Evolutionary conservation across 2,797 vertebrate genomes (phyloP), one percentile per base, ranked within the genome.

Genomic region (Neomorphus geoffroyi): DNA sequence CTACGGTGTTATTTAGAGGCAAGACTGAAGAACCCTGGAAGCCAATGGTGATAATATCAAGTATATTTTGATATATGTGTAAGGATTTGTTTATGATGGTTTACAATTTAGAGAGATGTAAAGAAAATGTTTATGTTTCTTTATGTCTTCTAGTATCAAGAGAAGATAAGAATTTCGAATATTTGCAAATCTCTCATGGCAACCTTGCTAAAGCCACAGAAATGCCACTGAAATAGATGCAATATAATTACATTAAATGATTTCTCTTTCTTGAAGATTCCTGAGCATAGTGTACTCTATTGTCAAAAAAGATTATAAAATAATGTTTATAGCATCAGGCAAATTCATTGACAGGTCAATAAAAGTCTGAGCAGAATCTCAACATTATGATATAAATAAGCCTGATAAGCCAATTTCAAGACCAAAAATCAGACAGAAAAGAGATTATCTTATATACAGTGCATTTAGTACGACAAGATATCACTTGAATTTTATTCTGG

Each of bases 61-160:
- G 35, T 53, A 56, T 51, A 11, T 39, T 57, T 87, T 60, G 85
- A 5, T 72, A 57, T 2, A 26, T 0, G 0, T 13, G 1, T 79
- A 82, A 73, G 24, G 17, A 41, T 12, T 11, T 73, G 19, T 46
- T 81, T 67, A 32, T 67, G 50, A 24, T 27, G 23, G 26, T 41
- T 75, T 88, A 57, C 9, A 50, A 0, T 61, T 28, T 26, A 72
- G 70, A 61, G 86, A 88, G 37, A 54, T 26, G 13, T 23, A 43
- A 72, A 75, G 58, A 74, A 78, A 77, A 64, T 58, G 4, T 28
- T 18, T 45, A 27, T 2, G 24, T 60, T 57, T 75, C 5, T 39
- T 58, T 62, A 6, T 53, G 74, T 77, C 27, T 73, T 60, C 45
- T 84, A n/a, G 9, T 39, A 51, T 18, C 22, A 78, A 22, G 8